Conservation (phyloP, 2,113 vertebrate species). For the Struthidea cinerea region DNA sequence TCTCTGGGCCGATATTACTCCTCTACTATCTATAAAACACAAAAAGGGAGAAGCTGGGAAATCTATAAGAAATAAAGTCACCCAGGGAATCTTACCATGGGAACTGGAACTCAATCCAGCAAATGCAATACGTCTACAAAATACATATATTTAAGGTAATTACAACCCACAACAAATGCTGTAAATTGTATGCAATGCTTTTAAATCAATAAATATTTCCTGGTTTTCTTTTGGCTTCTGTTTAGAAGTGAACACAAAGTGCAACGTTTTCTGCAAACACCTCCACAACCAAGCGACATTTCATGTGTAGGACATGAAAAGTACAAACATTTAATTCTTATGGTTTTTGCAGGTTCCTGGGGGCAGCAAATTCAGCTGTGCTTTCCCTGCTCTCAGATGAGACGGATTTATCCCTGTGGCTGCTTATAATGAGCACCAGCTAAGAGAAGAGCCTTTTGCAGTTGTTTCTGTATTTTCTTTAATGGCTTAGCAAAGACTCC, state of each 20-base stretch:
- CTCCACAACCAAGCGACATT: background rate
- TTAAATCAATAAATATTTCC: background rate
- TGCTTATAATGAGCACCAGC: background rate
- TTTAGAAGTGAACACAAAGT: background rate
- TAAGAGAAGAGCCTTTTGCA: background rate
- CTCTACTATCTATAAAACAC: background rate
- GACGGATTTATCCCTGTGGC: background rate
- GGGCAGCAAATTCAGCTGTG: conserved; percentile 6
- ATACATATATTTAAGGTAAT: background rate
- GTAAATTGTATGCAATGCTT: background rate
- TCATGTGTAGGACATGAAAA: background rate
- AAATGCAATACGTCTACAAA: background rate
- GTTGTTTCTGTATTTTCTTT: background rate
- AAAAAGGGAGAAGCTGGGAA: background rate
- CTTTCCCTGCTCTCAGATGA: conserved; percentile 1
- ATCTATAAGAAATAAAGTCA: background rate
- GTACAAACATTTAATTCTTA: background rate
- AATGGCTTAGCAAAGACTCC: background rate
- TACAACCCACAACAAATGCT: background rate
- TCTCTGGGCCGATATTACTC: background rate
- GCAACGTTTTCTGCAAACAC: background rate
- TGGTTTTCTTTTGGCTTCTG: background rate
- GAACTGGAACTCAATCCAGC: background rate
- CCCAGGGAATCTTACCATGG: background rate
- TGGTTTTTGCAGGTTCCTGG: background rate